A percentile compares a stretch with the other conserved stretches of the same genome.
Conservation (phyloP, 2,113 vertebrate genomes). For the Leucopsar rothschildi region DNA sequence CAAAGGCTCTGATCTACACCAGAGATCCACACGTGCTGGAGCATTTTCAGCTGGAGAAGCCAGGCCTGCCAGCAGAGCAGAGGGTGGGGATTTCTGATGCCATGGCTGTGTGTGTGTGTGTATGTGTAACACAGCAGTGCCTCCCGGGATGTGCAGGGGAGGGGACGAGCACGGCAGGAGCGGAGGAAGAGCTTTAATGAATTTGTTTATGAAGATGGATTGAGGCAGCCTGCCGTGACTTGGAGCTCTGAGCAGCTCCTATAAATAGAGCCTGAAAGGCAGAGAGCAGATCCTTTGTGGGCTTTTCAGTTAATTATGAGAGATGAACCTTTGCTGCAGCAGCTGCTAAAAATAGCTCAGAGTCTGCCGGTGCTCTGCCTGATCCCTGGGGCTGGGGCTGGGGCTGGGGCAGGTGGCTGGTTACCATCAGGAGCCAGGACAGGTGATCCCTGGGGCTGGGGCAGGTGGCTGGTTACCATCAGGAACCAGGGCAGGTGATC, state of each 20-base stretch:
- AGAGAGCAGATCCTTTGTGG: background rate
- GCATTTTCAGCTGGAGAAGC: rapidly evolving
- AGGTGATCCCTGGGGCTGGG: too few species aligned
- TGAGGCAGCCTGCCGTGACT: conserved; percentile 22
- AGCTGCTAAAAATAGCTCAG: conserved; percentile 47
- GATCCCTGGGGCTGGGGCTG: background rate
- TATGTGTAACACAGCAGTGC: background rate
- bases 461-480: too few species aligned
- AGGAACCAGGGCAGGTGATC: too few species aligned
- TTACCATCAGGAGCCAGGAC: background rate
- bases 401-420: background rate
- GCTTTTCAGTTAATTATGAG: conserved; percentile 65
- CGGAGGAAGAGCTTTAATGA: background rate
- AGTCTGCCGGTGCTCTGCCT: background rate
- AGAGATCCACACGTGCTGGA: rapidly evolving
- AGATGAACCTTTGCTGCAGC: conserved; percentile 26
- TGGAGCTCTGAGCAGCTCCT: conserved; percentile 31
- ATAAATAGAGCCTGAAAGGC: conserved; percentile 58
- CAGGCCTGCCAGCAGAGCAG: background rate
- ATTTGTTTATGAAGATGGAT: conserved; percentile 49
- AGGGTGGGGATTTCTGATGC: background rate
- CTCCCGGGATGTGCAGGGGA: background rate
- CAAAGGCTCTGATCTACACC: background rate
- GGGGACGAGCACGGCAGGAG: background rate
- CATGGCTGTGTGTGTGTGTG: background rate